Conservation (phyloP, 2,113 vertebrate genomes). For the Caranx melampygus region DNA sequence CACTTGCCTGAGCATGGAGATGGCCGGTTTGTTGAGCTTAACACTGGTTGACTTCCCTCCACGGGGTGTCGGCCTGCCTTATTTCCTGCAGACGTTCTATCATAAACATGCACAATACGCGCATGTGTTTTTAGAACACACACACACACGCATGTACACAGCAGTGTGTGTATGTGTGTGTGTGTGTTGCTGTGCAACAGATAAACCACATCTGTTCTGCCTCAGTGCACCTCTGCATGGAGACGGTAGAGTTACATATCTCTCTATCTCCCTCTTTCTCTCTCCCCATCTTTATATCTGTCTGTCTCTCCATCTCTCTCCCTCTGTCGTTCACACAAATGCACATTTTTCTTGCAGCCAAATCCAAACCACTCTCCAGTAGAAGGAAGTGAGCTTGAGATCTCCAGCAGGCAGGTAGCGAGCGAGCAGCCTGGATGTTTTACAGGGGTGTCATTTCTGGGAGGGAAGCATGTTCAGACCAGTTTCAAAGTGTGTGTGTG, state of each 20-base stretch:
- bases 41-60: conserved; percentile 28
- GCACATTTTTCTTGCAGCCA: neutral
- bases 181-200: neutral
- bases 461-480: conserved; percentile 52
- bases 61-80: conserved; percentile 14
- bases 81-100: conserved; percentile 29
- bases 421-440: conserved; percentile 56
- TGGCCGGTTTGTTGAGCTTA: conserved; percentile 11
- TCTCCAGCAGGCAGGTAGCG: conserved; percentile 29
- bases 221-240: neutral
- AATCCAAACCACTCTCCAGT: neutral
- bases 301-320: neutral
- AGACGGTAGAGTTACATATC: conserved; percentile 9
- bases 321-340: neutral
- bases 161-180: neutral
- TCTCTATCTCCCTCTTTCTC: neutral
- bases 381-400: conserved; percentile 9
- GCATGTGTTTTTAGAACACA: neutral
- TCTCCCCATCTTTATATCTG: neutral
- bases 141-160: neutral
- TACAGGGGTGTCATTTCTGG: conserved; percentile 62
- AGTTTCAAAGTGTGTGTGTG: conserved; percentile 30
- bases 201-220: neutral
- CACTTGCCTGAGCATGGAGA: conserved; percentile 4
- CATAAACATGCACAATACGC: conserved; percentile 14